Evolutionary conservation across 1,140 invertebrate genomes (phyloP).

Genomic region (Calycopis cecrops): DNA sequence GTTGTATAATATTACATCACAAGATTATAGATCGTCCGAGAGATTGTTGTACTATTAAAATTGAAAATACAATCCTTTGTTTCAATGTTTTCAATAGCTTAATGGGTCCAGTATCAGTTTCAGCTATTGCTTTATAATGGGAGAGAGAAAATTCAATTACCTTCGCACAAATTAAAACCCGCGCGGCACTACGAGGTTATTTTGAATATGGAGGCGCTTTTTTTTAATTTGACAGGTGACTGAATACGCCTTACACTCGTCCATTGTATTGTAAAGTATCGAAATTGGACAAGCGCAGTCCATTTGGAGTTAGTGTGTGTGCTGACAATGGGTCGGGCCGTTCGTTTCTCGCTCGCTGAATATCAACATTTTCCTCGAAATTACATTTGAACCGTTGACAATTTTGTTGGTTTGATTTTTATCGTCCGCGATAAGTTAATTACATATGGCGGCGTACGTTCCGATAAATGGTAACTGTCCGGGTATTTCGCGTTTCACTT

Average conservation of each 20-base stretch:
- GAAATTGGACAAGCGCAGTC: slow-evolving; percentile 66
- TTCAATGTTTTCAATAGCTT: slow-evolving; percentile 10
- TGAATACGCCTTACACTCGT: slow-evolving; percentile 62
- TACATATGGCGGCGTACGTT: slow-evolving; percentile 31
- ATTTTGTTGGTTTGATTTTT: slow-evolving; percentile 44
- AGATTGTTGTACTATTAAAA: slow-evolving; percentile 8
- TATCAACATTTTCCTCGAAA: slow-evolving; percentile 62
- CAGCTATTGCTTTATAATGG: slow-evolving; percentile 12
- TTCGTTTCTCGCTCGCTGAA: slow-evolving; percentile 58
- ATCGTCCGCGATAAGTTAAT: slow-evolving; percentile 52
- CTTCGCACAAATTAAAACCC: slow-evolving; percentile 34
- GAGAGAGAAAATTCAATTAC: slow-evolving; percentile 34
- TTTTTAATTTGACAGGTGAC: slow-evolving; percentile 72
- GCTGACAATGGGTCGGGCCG: slow-evolving; percentile 55
- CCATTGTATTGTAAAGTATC: slow-evolving; percentile 72
- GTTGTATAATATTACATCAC: too few species aligned
- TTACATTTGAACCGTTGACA: slow-evolving; percentile 48
- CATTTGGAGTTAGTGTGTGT: slow-evolving; percentile 54
- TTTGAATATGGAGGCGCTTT: slow-evolving; percentile 66
- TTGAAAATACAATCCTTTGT: slow-evolving; percentile 11
- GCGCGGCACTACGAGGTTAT: slow-evolving; percentile 46
- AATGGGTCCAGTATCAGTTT: slow-evolving; percentile 7
- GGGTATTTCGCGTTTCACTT: slow-evolving; percentile 4
- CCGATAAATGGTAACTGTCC: slow-evolving; percentile 23
- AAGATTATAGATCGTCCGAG: not conserved